Evolutionary conservation across 2,797 vertebrate species (phyloP).

Genomic region (Lagocephalus sceleratus): DNA sequence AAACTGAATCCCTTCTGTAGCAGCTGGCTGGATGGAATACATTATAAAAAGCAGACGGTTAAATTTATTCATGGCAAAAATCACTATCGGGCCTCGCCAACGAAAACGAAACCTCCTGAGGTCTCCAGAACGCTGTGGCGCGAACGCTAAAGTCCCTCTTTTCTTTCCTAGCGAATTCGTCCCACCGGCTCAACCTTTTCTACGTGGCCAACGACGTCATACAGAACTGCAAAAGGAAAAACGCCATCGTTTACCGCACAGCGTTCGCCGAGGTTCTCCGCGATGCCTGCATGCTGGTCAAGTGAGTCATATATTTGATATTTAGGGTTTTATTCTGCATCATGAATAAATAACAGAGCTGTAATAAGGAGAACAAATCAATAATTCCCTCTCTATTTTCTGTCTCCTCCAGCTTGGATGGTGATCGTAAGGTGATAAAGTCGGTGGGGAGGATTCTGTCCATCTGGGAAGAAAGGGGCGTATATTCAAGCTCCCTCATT

Average conservation of each 20-base stretch:
- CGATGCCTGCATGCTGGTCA: conserved; percentile 86
- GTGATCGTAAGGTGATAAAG: conserved; percentile 87
- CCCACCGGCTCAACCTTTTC: conserved; percentile 91
- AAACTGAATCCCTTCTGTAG: too few relatives aligned
- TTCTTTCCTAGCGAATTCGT: conserved; percentile 76
- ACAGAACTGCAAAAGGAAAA: conserved; percentile 97
- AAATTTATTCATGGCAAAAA: too few relatives aligned
- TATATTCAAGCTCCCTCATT: conserved; percentile 90
- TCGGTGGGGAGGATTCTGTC: conserved; percentile 90
- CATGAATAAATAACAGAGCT: too few relatives aligned
- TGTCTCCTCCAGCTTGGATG: conserved; percentile 59
- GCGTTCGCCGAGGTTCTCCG: conserved; percentile 91
- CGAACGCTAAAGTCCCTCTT: conserved; percentile 11
- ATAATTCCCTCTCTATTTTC: conserved; percentile 8
- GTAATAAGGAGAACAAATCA: conserved; percentile 1
- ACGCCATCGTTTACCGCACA: conserved; percentile 90
- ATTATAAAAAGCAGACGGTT: too few relatives aligned
- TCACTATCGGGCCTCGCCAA: too few relatives aligned
- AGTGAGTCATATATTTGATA: conserved; percentile 74
- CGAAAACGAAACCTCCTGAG: background rate
- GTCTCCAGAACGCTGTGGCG: background rate
- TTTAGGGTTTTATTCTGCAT: background rate
- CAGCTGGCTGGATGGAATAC: too few relatives aligned
- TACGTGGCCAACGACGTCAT: conserved; percentile 97
- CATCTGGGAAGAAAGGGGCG: conserved; percentile 95